These are phyloP conservation scores for Otolemur garnettii DNA, from an alignment of 2,113 vertebrate species.

Conservation along the genomic window DNA sequence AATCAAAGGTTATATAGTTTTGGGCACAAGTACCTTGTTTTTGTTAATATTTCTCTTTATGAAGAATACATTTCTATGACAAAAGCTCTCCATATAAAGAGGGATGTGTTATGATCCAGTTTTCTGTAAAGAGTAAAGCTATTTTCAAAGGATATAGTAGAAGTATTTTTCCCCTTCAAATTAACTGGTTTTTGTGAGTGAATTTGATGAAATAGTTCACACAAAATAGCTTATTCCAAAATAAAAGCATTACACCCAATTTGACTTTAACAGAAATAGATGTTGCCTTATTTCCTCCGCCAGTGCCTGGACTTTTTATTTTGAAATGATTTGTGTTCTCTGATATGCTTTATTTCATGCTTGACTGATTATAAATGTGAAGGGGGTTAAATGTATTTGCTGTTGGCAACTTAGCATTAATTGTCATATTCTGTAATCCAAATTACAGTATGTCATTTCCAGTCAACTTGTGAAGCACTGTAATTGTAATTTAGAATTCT, in stretches of 20 bases:
- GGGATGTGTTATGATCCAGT: conserved; percentile 28
- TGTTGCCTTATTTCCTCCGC: conserved; percentile 53
- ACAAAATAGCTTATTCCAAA: conserved; percentile 59
- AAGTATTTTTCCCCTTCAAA: conserved; percentile 54
- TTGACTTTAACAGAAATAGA: conserved; percentile 65
- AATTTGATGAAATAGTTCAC: conserved; percentile 59
- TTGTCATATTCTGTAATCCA: conserved; percentile 73
- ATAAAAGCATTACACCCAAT: conserved; percentile 65
- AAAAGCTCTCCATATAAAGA: conserved; percentile 23
- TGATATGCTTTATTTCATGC: conserved; percentile 69
- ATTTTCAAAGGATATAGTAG: conserved; percentile 34
- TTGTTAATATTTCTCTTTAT: conserved; percentile 45
- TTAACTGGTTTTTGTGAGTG: conserved; percentile 50
- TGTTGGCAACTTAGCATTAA: conserved; percentile 79
- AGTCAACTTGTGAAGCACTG: conserved; percentile 64
- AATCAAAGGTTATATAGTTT: conserved; percentile 36
- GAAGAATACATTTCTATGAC: conserved; percentile 54
- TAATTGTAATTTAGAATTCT: conserved; percentile 77
- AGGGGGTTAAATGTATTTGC: conserved; percentile 61
- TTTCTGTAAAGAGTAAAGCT: conserved; percentile 31
- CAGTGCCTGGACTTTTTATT: conserved; percentile 62
- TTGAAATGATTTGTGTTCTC: conserved; percentile 67
- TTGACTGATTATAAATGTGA: conserved; percentile 63
- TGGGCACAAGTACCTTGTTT: background rate
- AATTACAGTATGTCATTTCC: conserved; percentile 79